These are phyloP conservation scores for Scophthalmus maximus DNA, from an alignment of 2,113 vertebrate genomes.

Conservation along the genomic window DNA sequence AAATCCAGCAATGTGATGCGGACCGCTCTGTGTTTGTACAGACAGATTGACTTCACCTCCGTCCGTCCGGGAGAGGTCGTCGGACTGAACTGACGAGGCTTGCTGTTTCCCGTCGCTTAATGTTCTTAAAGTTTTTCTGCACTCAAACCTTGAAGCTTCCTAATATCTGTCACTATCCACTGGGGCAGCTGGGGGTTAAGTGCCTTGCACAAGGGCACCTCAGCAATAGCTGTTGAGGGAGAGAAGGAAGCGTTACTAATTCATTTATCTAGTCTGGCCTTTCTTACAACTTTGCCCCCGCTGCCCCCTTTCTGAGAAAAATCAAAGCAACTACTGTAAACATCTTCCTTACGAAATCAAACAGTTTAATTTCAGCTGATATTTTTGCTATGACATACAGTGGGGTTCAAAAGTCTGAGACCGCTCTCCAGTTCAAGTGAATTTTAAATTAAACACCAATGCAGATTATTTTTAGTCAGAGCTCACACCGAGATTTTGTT, in stretches of 20 bases:
- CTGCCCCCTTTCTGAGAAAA: constrained; percentile 19
- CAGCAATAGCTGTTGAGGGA: not conserved
- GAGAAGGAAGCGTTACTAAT: not conserved
- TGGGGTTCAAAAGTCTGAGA: not conserved
- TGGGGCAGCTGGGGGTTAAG: constrained; percentile 36
- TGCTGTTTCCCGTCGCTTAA: constrained; percentile 14
- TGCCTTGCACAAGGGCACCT: constrained; percentile 62
- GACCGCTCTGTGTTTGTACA: constrained; percentile 31
- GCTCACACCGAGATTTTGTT: constrained; percentile 6
- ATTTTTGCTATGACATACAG: not conserved
- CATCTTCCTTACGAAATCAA: not conserved
- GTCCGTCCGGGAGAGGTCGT: constrained; percentile 8
- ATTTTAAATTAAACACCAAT: not conserved
- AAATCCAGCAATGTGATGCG: constrained; percentile 9
- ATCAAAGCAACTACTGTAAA: constrained; percentile 16
- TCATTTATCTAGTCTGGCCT: not conserved
- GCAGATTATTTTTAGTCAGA: constrained; percentile 3
- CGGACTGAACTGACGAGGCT: not conserved
- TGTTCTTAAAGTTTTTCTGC: constrained; percentile 12
- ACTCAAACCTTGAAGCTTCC: constrained; percentile 3
- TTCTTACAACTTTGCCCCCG: not conserved
- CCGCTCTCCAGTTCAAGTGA: not conserved
- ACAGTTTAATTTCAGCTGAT: not conserved
- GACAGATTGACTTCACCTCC: constrained; percentile 11
- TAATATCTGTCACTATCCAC: constrained; percentile 1